Base-by-base conservation (phyloP, 1,140 invertebrate species). In the Cydia strobilella region DNA sequence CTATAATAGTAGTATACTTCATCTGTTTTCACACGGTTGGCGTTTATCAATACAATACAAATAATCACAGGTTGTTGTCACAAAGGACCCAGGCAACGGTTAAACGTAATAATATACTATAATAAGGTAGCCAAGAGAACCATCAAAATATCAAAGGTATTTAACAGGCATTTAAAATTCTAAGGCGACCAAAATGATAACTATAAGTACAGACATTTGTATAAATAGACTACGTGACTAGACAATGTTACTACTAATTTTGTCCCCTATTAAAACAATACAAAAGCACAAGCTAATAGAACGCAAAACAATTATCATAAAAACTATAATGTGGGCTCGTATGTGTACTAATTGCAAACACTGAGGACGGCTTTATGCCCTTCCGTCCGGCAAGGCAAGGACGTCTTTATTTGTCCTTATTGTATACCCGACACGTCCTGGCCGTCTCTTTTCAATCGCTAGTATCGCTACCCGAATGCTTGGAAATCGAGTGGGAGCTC, bases 311-410 rank as follows among this genome's bases (percentile, higher is more conserved):
- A 59, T 59, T 59, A 59, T 59, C 48, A 51, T 51, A 51, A 51
- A 51, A 51, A 51, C 7, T 59, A 20, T n/a, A 23, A 59, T 59
- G 54, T 59, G 54, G 54, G 54, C 54, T 59, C 54, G 10, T 59
- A 12, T 54, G n/a, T 54, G 15, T 51, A 51, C 48, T 51, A 51
- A 51, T 51, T 51, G 48, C 48, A 51, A 51, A 51, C n/a, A 51
- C n/a, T 51, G n/a, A 23, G n/a, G 18, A 59, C 54, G 1, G 15
- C 10, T 23, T 20, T 23, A 12, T 69, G 15, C 65, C 27, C 65
- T 31, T 69, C 65, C 31, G 65, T 69, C 27, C 65, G n/a, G 65
- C 65, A 35, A 69, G 31, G 65, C 65, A 69, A 69, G 65, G 65
- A 7, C 65, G 65, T n/a, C 65, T 69, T 69, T 69, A 35, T 69